These are phyloP conservation scores for Oreotrochilus melanogaster DNA, from an alignment of 2,113 vertebrate species.

Conservation along the genomic window DNA sequence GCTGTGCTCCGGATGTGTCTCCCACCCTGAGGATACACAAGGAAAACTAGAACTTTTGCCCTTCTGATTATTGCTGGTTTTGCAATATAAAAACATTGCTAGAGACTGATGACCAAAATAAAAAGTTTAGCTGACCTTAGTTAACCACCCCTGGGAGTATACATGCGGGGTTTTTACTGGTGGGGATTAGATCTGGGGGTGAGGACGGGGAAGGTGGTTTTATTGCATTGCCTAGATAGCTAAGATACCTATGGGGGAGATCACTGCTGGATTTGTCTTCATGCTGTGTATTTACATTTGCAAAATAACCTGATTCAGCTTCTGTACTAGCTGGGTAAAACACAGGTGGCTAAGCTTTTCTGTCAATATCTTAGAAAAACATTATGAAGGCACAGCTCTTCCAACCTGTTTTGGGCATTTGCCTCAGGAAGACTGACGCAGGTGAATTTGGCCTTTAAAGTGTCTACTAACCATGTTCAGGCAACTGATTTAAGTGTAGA, in stretches of 20 bases:
- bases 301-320: background rate
- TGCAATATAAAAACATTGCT: background rate
- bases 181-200: background rate
- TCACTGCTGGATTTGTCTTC: background rate
- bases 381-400: background rate
- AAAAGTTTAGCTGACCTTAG: background rate
- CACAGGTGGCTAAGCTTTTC: background rate
- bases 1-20: background rate
- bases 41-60: background rate
- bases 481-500: background rate
- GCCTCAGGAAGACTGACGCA: background rate
- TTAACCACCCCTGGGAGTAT: background rate
- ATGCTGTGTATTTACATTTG: background rate
- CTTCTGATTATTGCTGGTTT: background rate
- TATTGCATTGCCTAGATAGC: background rate
- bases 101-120: background rate
- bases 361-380: background rate
- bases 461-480: rapidly evolving
- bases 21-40: background rate
- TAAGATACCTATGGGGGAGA: background rate
- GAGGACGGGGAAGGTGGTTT: background rate
- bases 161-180: no score
- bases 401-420: background rate
- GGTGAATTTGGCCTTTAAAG: background rate
- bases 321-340: background rate